A percentile compares a stretch with the other conserved stretches of the same genome.
These are phyloP conservation scores for Drosophila eohydei DNA, from an alignment of 2,888 invertebrate genomes.

Conservation along the genomic window DNA sequence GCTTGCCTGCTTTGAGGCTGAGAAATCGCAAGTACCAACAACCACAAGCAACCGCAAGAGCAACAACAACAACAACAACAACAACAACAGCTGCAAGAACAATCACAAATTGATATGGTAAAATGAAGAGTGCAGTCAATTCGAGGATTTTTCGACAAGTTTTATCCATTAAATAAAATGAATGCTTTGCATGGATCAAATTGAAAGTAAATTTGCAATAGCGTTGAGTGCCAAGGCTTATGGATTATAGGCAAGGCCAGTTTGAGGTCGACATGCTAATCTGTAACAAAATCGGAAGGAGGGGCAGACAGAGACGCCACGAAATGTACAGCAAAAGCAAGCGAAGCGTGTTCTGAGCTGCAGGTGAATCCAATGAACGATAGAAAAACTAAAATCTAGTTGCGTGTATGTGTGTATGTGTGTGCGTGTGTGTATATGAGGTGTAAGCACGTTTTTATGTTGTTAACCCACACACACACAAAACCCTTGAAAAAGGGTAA, in stretches of 20 bases:
- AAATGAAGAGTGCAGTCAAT: constrained; percentile 59
- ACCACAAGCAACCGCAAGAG: constrained; percentile 20
- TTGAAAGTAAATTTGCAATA: constrained; percentile 53
- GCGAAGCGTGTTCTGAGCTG: constrained; percentile 20
- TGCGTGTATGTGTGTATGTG: constrained; percentile 13
- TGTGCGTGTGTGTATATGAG: constrained; percentile 41
- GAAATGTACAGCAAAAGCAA: constrained; percentile 5
- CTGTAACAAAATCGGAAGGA: constrained; percentile 28
- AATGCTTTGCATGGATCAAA: constrained; percentile 40
- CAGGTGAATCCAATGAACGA: constrained; percentile 50
- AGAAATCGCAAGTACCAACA: constrained; percentile 36
- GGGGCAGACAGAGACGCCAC: constrained; percentile 1
- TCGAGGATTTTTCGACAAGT: constrained; percentile 50
- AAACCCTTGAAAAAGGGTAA: constrained; percentile 14
- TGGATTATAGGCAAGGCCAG: constrained; percentile 40
- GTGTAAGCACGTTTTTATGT: constrained; percentile 75
- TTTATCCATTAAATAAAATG: constrained; percentile 66
- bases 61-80: constrained; percentile 9
- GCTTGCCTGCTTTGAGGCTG: constrained; percentile 38
- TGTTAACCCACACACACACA: constrained; percentile 60
- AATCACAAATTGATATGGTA: constrained; percentile 49
- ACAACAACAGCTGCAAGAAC: constrained; percentile 13
- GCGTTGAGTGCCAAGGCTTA: constrained; percentile 35
- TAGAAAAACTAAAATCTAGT: constrained; percentile 34
- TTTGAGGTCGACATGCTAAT: constrained; percentile 58